Evolutionary conservation across 23 tunicate species (phyloP).

Genomic region (Corella eumyota): DNA sequence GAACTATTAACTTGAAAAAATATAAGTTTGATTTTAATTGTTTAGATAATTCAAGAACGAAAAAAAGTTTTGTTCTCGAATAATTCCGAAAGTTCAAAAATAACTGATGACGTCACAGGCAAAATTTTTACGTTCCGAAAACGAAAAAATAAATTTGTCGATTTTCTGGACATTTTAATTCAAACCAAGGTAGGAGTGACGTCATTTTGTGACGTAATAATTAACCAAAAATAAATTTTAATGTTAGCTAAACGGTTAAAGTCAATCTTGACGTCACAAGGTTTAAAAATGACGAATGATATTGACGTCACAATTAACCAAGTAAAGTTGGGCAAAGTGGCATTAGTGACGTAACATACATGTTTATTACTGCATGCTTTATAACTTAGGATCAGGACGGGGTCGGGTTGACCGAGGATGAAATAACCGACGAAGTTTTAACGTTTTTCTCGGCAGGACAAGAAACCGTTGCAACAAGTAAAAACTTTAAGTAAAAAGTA

Average conservation of each 20-base stretch:
- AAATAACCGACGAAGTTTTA: slow-evolving; percentile 26
- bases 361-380: too few relatives aligned
- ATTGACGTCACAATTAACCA: not conserved
- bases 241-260: too few relatives aligned
- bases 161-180: slow-evolving; percentile 22
- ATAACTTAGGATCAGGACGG: slow-evolving; percentile 26
- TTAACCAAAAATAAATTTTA: too few relatives aligned
- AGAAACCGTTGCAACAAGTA: slow-evolving; percentile 39
- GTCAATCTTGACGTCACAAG: too few relatives aligned
- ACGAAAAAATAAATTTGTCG: slow-evolving; percentile 23
- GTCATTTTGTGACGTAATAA: too few relatives aligned
- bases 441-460: slow-evolving; percentile 47
- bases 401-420: slow-evolving; percentile 10
- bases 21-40: too few relatives aligned
- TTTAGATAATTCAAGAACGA: too few relatives aligned
- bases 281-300: too few relatives aligned
- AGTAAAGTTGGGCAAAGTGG: slow-evolving; percentile 2
- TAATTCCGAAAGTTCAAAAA: not conserved
- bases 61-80: not conserved
- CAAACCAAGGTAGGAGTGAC: slow-evolving; percentile 30
- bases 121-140: slow-evolving; percentile 14
- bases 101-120: slow-evolving; percentile 7
- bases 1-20: too few relatives aligned
- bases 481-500: too few relatives aligned
- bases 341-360: too few relatives aligned